Conservation (phyloP, 2,888 invertebrate genomes). For the Dasypogon diadema region DNA sequence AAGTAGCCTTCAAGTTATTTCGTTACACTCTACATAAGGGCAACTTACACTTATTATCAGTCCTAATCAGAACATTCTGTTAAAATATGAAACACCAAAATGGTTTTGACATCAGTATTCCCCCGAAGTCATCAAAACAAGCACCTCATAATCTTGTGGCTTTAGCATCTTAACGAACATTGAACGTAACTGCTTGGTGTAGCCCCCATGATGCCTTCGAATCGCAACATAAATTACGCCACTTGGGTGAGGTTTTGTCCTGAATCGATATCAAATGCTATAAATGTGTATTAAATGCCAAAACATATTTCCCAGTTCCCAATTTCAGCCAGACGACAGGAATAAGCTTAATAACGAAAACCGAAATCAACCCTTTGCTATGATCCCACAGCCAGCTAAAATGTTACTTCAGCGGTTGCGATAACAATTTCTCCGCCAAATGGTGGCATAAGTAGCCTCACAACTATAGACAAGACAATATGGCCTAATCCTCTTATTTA, state of each 20-base stretch:
- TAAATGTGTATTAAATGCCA: constrained; percentile 39
- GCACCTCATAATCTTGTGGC: constrained; percentile 43
- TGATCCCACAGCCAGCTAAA: constrained; percentile 45
- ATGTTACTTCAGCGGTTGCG: constrained; percentile 37
- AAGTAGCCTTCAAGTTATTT: constrained; percentile 13
- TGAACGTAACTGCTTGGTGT: not conserved
- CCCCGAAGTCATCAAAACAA: constrained; percentile 30
- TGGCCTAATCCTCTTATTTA: constrained; percentile 44
- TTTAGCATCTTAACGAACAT: constrained; percentile 22
- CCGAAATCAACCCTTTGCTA: constrained; percentile 49
- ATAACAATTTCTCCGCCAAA: constrained; percentile 36
- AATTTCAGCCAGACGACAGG: constrained; percentile 39
- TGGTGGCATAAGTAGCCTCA: constrained; percentile 25
- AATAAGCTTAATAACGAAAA: constrained; percentile 53
- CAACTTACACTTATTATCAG: not conserved
- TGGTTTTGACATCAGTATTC: constrained; percentile 32
- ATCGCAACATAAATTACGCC: constrained; percentile 31
- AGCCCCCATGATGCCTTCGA: not conserved
- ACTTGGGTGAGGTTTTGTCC: constrained; percentile 3
- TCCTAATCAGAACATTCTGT: not conserved
- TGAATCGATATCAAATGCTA: constrained; percentile 38
- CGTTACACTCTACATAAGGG: not conserved
- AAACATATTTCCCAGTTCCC: constrained; percentile 44
- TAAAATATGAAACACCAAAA: constrained; percentile 21
- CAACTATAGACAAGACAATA: constrained; percentile 44